Conservation (phyloP, 2,888 invertebrate genomes). For the Synergus laeviventris region DNA sequence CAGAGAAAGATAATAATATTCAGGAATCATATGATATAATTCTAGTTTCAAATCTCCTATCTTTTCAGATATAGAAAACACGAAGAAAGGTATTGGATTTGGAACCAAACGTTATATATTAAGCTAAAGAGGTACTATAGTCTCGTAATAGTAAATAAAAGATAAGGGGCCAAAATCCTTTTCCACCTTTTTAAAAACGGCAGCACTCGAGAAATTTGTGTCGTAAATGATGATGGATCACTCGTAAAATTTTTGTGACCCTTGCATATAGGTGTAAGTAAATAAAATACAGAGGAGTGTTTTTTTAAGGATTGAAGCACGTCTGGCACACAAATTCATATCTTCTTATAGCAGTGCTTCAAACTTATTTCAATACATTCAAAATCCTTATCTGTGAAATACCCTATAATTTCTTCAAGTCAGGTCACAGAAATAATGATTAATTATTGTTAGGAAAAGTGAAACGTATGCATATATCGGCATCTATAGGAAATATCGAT, state of each 20-base stretch:
- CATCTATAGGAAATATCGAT: conserved; percentile 1
- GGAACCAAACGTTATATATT: conserved; percentile 2
- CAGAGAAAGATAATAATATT: neutral
- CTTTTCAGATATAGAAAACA: neutral
- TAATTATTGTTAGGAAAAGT: neutral
- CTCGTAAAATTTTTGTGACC: conserved; percentile 43
- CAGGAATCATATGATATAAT: neutral
- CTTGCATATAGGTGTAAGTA: conserved; percentile 57
- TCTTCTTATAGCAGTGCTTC: conserved; percentile 19
- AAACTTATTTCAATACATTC: neutral
- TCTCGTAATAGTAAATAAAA: conserved; percentile 30
- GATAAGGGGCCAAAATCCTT: neutral
- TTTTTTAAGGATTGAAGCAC: conserved; percentile 65
- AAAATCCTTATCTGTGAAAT: neutral
- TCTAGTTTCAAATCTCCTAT: neutral
- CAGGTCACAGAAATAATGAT: neutral
- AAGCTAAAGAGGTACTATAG: neutral
- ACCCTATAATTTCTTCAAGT: neutral
- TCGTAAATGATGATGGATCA: conserved; percentile 54
- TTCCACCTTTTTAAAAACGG: conserved; percentile 15
- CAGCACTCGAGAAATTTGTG: conserved; percentile 25
- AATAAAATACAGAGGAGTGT: conserved; percentile 60
- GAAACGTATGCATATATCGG: neutral
- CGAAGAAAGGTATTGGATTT: neutral
- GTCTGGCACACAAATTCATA: conserved; percentile 53